A percentile compares a stretch with the other conserved stretches of the same genome.
Evolutionary conservation across 2,888 invertebrate genomes (phyloP).

Genomic region (Eurytoma adleriae): DNA sequence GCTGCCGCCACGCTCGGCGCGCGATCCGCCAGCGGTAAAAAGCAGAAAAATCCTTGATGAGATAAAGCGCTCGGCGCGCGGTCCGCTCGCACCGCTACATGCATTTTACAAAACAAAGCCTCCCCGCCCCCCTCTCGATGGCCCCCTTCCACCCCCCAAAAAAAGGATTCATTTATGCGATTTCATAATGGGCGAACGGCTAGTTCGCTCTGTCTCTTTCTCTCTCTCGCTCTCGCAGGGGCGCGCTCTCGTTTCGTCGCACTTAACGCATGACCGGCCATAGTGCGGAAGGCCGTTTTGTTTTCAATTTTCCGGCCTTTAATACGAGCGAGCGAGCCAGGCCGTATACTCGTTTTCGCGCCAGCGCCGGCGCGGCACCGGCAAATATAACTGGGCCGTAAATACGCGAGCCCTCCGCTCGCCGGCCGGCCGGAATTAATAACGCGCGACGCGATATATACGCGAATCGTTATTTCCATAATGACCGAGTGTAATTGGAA

Average conservation of each 20-base stretch:
- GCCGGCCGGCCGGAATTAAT: slow-evolving; percentile 62
- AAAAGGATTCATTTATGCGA: slow-evolving; percentile 58
- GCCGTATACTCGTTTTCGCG: slow-evolving; percentile 41
- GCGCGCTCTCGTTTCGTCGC: slow-evolving; percentile 23
- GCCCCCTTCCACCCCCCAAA: neutral
- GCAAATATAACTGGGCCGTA: slow-evolving; percentile 49
- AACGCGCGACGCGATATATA: slow-evolving; percentile 58
- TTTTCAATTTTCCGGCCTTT: slow-evolving; percentile 68
- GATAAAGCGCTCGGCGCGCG: slow-evolving; percentile 42
- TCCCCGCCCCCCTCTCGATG: no score
- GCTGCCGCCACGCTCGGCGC: neutral
- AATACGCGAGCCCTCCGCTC: slow-evolving; percentile 45
- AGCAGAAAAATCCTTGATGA: slow-evolving; percentile 39
- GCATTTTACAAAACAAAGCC: slow-evolving; percentile 7
- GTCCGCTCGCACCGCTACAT: neutral
- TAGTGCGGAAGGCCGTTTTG: slow-evolving; percentile 59
- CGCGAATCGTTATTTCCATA: slow-evolving; percentile 67
- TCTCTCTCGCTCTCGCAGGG: slow-evolving; percentile 6
- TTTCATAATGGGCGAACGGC: slow-evolving; percentile 56
- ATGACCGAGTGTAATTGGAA: slow-evolving; percentile 61
- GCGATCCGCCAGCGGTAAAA: neutral
- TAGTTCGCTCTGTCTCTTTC: slow-evolving; percentile 3
- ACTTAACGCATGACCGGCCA: slow-evolving; percentile 55
- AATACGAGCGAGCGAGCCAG: slow-evolving; percentile 59
- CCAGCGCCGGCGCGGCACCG: neutral